Percentiles rank a stretch among this genome's conserved stretches.
phyloP scores from a whole-genome alignment of 2,113 vertebrate genomes.

The Amazona guildingii region DNA sequence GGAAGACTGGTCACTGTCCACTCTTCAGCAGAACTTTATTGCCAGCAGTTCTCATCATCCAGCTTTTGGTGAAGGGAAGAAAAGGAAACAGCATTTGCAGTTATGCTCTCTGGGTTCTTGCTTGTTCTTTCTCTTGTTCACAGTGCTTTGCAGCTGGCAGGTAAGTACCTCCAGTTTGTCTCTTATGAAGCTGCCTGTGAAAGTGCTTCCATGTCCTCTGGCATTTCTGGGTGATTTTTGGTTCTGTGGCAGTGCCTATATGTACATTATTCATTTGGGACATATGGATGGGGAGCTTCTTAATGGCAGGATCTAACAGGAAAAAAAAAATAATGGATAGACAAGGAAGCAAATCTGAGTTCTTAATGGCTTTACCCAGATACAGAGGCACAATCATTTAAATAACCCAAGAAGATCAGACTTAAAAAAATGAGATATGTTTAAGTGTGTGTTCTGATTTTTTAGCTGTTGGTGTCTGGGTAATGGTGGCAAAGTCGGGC shows the following conservation, averaged over 20 bases:
- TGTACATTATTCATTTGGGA: neutral
- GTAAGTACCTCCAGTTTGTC: constrained; percentile 59
- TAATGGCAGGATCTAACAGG: neutral
- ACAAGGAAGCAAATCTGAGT: neutral
- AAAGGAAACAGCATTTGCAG: neutral
- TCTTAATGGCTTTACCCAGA: neutral
- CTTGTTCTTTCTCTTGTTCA: constrained; percentile 38
- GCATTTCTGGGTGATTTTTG: neutral
- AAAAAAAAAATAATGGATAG: neutral
- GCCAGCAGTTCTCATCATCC: neutral
- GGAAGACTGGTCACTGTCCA: rapidly evolving
- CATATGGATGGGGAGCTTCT: neutral
- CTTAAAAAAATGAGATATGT: neutral
- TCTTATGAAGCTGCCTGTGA: neutral
- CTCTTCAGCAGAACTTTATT: neutral
- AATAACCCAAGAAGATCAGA: neutral
- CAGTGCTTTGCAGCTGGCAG: constrained; percentile 34
- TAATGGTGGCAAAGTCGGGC: neutral
- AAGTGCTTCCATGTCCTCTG: neutral
- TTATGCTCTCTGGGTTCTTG: constrained; percentile 8
- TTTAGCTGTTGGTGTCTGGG: neutral
- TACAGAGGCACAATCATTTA: neutral
- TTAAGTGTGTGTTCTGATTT: neutral
- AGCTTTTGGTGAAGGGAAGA: neutral
- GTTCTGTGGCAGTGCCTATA: neutral